Evolutionary conservation across 2,888 invertebrate genomes (phyloP), one percentile per base, ranked within the genome.

Genomic region (Lithosia quadra): DNA sequence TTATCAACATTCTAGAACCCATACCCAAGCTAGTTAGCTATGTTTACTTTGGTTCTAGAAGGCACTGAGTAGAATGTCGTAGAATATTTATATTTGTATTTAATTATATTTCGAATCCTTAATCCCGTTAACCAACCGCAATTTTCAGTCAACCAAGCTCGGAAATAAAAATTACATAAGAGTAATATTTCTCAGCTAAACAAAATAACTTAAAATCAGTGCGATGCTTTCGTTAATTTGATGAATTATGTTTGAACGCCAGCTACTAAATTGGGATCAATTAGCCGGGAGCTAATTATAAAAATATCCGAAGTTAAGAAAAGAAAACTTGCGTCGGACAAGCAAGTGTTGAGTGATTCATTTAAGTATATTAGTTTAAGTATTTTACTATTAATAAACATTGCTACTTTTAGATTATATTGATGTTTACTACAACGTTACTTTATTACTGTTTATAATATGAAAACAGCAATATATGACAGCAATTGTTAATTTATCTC

Each of bases 221-320:
- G 72, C 63, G 76, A 80, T 87, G 76, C 80, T 86, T 87, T 86
- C 65, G 83, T 87, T 87, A 85, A 88, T 87, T 85, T 84, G 85
- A 84, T 86, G 76, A 83, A 85, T 86, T 81, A 84, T 79, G 78
- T 83, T 79, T 73, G 74, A 83, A 81, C 72, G 75, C 71, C 55
- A 73, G 73, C 73, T 71, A 80, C 84, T 86, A 87, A 86, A 87
- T 84, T 83, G 80, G 81, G 85, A 85, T 85, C 88, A 89, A 89
- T 90, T 90, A 88, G 84, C 69, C 65, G 69, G 63, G 75, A 80
- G 81, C 81, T 89, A 87, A 87, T 86, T 86, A 84, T 88, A 88
- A 86, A 68, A 82, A 78, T 75, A 71, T 80, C 75, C 80, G 70
- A 85, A 85, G 76, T 77, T 72, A 78, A 82, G 72, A 76, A 78